Conservation (phyloP, 2,113 vertebrate genomes). For the Crotalus viridis region DNA sequence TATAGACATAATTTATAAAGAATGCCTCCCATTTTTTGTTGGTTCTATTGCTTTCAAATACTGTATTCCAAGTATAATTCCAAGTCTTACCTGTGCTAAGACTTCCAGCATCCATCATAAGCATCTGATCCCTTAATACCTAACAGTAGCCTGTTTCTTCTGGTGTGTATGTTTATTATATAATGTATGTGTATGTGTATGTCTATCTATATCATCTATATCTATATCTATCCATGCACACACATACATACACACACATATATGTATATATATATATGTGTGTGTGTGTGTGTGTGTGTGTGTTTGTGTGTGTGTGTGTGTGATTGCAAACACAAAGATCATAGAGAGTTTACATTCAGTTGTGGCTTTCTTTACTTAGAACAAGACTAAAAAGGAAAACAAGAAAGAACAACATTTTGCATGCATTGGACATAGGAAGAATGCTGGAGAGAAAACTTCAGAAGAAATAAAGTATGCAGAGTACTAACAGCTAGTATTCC, state of each 20-base stretch:
- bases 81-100: not conserved
- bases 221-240: too few relatives aligned
- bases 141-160: not conserved
- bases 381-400: not conserved
- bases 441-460: not conserved
- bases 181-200: not conserved
- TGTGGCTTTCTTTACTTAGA: not conserved
- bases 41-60: not conserved
- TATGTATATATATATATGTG: too few relatives aligned
- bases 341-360: not conserved
- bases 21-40: not conserved
- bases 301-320: fast-evolving
- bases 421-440: not conserved
- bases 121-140: not conserved
- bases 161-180: not conserved
- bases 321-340: too few relatives aligned
- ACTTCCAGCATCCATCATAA: not conserved
- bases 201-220: too few relatives aligned
- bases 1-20: not conserved
- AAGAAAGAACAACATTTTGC: not conserved
- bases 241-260: too few relatives aligned
- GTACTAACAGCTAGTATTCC: not conserved
- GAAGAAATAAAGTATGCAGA: not conserved
- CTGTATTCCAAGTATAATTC: not conserved
- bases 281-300: fast-evolving